These are phyloP conservation scores for Strigops habroptila DNA, from an alignment of 2,113 vertebrate genomes.

Conservation along the genomic window DNA sequence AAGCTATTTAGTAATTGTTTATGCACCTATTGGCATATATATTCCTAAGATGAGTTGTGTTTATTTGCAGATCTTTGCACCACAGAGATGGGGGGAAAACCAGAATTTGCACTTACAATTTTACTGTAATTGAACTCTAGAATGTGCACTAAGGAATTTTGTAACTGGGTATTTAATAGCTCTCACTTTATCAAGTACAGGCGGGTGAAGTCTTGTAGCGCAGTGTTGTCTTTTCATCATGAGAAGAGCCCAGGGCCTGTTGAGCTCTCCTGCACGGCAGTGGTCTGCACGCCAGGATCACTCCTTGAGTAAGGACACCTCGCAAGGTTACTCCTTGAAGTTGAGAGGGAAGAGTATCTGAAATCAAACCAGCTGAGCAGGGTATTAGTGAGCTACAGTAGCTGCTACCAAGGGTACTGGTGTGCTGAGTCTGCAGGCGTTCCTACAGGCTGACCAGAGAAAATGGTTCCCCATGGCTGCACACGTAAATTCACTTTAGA, in stretches of 20 bases:
- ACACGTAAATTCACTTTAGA: not conserved
- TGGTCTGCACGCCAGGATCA: too few species aligned
- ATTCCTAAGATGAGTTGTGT: not conserved
- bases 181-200: not conserved
- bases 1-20: not conserved
- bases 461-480: not conserved
- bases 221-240: not conserved
- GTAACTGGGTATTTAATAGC: not conserved
- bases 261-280: too few species aligned
- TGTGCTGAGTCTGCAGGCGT: not conserved
- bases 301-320: too few species aligned
- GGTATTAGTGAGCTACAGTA: not conserved
- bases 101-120: not conserved
- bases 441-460: not conserved
- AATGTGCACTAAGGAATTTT: slow-evolving; percentile 3
- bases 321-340: too few species aligned
- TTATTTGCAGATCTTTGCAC: not conserved
- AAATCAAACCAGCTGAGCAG: not conserved
- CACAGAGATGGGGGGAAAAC: not conserved
- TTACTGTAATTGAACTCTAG: not conserved
- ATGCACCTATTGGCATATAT: not conserved
- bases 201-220: not conserved
- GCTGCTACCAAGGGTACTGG: not conserved
- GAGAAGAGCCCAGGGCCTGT: not conserved
- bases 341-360: not conserved